Percentiles rank a stretch among this genome's conserved stretches.
Evolutionary conservation across 37 sponge, comb jelly and placozoan species (phyloP).

Genomic region (Bolinopsis microptera): DNA sequence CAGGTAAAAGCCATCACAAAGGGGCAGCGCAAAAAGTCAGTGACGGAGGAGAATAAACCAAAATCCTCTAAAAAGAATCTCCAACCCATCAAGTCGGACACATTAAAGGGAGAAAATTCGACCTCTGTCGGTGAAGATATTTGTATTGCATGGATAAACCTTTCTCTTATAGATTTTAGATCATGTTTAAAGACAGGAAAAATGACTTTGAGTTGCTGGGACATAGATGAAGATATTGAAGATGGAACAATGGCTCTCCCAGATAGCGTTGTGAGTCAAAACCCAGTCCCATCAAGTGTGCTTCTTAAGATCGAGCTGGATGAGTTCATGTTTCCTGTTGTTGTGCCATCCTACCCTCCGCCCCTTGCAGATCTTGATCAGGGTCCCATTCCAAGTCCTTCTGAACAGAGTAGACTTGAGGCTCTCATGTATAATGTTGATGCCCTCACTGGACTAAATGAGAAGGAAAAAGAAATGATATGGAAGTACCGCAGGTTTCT

Average conservation of each 20-base stretch:
- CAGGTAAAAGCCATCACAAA: slow-evolving; percentile 45
- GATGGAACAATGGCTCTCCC: not conserved
- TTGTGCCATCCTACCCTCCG: slow-evolving; percentile 36
- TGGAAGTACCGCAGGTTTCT: slow-evolving; percentile 63
- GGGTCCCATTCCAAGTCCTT: slow-evolving; percentile 57
- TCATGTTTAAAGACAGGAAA: slow-evolving; percentile 38
- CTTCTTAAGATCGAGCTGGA: not conserved
- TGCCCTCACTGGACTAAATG: slow-evolving; percentile 23
- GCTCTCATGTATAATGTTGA: slow-evolving; percentile 64
- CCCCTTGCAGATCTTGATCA: slow-evolving; percentile 13
- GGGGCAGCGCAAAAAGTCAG: slow-evolving; percentile 17
- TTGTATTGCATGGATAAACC: slow-evolving; percentile 50
- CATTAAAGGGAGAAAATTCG: not conserved
- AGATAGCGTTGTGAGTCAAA: slow-evolving; percentile 61
- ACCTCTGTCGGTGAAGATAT: slow-evolving; percentile 39
- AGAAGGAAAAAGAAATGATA: slow-evolving; percentile 38
- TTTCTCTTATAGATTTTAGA: slow-evolving; percentile 50
- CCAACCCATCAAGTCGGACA: not conserved
- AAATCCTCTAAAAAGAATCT: not conserved
- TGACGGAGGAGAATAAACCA: slow-evolving; percentile 49
- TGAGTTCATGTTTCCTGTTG: slow-evolving; percentile 50
- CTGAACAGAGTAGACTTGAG: slow-evolving; percentile 54
- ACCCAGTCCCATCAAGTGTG: not conserved
- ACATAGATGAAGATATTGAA: slow-evolving; percentile 1
- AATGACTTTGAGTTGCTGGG: slow-evolving; percentile 22